Evolutionary conservation across 2,113 vertebrate genomes (phyloP).

Genomic region (Origma solitaria): DNA sequence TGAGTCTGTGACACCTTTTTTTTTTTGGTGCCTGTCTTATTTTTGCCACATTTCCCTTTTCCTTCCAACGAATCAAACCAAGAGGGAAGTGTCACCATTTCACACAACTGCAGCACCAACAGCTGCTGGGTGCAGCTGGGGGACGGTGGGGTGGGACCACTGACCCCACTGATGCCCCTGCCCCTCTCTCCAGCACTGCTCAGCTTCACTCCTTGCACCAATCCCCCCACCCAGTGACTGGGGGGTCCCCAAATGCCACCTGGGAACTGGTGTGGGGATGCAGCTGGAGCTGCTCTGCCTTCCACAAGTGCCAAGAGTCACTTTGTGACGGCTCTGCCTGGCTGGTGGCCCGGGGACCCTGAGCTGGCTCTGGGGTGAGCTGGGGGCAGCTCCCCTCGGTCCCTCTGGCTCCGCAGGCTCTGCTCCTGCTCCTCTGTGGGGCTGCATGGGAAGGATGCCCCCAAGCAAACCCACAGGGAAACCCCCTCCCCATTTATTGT

Average conservation of each 20-base stretch:
- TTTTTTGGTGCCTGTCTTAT: not conserved
- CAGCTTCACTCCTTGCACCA: not conserved
- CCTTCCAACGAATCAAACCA: not conserved
- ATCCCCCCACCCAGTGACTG: accelerated
- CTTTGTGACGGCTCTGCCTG: not conserved
- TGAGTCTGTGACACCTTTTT: not conserved
- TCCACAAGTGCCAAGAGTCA: not conserved
- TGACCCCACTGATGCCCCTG: not conserved
- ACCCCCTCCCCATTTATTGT: accelerated
- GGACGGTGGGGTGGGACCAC: accelerated
- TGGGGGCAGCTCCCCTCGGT: not conserved
- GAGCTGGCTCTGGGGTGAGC: not conserved
- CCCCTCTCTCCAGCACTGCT: not conserved
- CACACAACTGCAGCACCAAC: not conserved
- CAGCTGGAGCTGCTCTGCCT: not conserved
- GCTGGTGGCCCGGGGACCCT: not conserved
- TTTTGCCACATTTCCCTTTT: not conserved
- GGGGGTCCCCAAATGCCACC: not conserved
- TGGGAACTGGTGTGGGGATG: accelerated
- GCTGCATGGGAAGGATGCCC: not conserved
- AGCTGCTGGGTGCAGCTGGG: not conserved
- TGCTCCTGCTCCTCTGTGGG: accelerated
- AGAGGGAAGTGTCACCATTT: not conserved
- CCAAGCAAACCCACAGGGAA: not conserved
- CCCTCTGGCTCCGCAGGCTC: not conserved